Conservation (phyloP, 2,113 vertebrate genomes). For the Lipophrys pholis region DNA sequence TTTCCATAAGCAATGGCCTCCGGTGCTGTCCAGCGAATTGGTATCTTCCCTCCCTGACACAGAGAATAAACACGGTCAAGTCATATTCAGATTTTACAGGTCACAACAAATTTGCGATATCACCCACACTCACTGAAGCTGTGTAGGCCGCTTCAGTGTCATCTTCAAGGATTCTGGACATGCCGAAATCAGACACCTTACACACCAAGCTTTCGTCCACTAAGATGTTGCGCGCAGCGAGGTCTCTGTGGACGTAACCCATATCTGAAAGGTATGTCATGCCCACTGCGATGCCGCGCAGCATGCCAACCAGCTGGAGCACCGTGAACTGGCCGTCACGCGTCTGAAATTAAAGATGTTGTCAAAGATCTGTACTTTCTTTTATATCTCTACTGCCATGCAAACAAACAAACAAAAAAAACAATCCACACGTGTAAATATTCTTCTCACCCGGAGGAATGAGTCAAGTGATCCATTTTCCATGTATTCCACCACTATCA, state of each 20-base stretch:
- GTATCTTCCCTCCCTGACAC: constrained; percentile 94
- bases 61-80: neutral
- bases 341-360: constrained; percentile 79
- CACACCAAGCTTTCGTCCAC: constrained; percentile 95
- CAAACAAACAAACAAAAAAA: constrained; percentile 13
- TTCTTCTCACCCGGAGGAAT: constrained; percentile 90
- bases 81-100: neutral
- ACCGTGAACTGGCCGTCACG: constrained; percentile 97
- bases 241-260: constrained; percentile 85
- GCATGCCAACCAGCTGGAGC: constrained; percentile 96
- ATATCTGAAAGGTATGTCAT: constrained; percentile 87
- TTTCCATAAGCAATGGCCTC: constrained; percentile 97
- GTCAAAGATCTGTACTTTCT: no score
- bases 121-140: constrained; percentile 71
- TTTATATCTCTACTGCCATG: no score
- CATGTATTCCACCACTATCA: constrained; percentile 98
- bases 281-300: constrained; percentile 91
- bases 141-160: constrained; percentile 83
- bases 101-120: no score
- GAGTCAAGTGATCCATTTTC: constrained; percentile 95
- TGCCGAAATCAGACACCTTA: constrained; percentile 97
- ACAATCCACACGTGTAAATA: no score
- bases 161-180: constrained; percentile 94
- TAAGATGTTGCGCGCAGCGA: constrained; percentile 91
- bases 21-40: constrained; percentile 97